Percentiles rank a stretch among this genome's conserved stretches.
phyloP scores from a whole-genome alignment of 2,888 invertebrate genomes.

The Lycia hirtaria region DNA sequence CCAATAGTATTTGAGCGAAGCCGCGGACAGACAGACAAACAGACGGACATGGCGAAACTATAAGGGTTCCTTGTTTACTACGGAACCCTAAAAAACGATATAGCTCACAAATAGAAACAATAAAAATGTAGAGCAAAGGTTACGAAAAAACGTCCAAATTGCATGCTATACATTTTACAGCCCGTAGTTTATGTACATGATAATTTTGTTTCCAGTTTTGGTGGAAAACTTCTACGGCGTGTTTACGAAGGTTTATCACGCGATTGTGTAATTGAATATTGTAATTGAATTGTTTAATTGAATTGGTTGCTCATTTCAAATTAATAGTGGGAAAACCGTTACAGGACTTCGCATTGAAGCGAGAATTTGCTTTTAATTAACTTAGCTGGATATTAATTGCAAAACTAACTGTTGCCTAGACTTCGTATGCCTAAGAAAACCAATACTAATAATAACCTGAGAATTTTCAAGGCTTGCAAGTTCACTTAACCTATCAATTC shows the following conservation, averaged over 20 bases:
- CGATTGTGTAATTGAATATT: constrained; percentile 24
- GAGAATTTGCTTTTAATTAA: neutral
- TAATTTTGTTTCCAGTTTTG: constrained; percentile 8
- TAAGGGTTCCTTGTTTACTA: too few species aligned
- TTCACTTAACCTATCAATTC: too few species aligned
- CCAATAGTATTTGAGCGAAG: too few species aligned
- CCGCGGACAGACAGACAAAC: too few species aligned
- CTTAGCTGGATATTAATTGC: too few species aligned
- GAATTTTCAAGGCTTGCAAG: too few species aligned
- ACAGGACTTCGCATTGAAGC: neutral
- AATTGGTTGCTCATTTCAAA: constrained; percentile 8
- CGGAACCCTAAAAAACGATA: too few species aligned
- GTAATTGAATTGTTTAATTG: constrained; percentile 21
- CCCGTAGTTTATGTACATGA: constrained; percentile 9
- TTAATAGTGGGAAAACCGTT: constrained; percentile 9
- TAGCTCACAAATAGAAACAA: neutral
- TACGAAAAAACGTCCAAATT: constrained; percentile 7
- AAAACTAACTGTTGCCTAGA: too few species aligned
- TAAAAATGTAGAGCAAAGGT: constrained; percentile 9
- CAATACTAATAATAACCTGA: too few species aligned
- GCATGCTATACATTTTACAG: neutral
- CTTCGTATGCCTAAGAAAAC: too few species aligned
- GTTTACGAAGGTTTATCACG: constrained; percentile 17
- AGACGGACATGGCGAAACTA: too few species aligned
- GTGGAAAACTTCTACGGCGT: constrained; percentile 5